Conservation (phyloP, 2,888 invertebrate genomes). For the Biston betularia region DNA sequence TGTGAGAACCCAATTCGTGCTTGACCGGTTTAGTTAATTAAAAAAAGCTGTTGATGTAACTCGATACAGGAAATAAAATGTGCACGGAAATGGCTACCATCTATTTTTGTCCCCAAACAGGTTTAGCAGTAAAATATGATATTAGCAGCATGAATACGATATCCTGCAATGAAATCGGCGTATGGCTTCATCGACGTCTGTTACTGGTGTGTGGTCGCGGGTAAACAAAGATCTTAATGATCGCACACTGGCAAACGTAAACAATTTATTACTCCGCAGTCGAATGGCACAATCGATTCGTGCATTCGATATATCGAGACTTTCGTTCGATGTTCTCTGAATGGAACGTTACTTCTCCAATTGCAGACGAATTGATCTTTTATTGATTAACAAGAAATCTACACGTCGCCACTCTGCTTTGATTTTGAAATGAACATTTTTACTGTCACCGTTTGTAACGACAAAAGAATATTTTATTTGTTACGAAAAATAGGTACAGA, state of each 20-base stretch:
- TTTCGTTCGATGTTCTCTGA: conserved; percentile 63
- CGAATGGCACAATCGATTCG: conserved; percentile 62
- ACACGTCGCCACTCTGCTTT: conserved; percentile 4
- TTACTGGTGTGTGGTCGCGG: conserved; percentile 78
- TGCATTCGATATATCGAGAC: conserved; percentile 63
- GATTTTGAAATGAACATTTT: background rate
- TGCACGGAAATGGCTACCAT: conserved; percentile 37
- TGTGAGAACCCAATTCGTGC: too few relatives aligned
- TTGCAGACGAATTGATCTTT: conserved; percentile 57
- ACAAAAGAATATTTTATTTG: too few relatives aligned
- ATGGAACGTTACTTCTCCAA: conserved; percentile 61
- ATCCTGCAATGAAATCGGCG: conserved; percentile 80
- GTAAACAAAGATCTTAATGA: conserved; percentile 83
- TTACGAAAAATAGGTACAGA: too few relatives aligned
- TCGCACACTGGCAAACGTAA: conserved; percentile 72
- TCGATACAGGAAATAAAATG: conserved; percentile 43
- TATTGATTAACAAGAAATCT: conserved; percentile 36
- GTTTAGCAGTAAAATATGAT: conserved; percentile 68
- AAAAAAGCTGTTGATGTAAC: conserved; percentile 30
- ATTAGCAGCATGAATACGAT: conserved; percentile 76
- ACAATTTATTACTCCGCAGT: conserved; percentile 73
- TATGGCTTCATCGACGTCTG: conserved; percentile 77
- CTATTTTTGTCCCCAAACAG: conserved; percentile 57
- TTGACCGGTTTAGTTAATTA: background rate
- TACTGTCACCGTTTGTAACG: background rate